phyloP scores from a whole-genome alignment of 2,113 vertebrate species.

The Brachyhypopomus occidentalis region DNA sequence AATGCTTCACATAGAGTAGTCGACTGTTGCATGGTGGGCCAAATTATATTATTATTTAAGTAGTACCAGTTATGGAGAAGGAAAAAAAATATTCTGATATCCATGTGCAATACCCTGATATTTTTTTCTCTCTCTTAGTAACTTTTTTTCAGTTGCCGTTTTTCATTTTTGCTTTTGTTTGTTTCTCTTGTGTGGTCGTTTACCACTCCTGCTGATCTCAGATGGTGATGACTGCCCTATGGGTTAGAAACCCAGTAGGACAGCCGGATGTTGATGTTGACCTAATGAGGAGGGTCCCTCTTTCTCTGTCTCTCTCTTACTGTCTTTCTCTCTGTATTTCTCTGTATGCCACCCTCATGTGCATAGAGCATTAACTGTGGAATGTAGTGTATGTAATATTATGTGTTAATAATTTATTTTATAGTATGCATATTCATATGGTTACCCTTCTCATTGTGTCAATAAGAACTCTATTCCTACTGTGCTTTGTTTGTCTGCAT shows the following conservation, averaged over 20 bases:
- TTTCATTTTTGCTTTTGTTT: slow-evolving; percentile 63
- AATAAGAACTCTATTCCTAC: slow-evolving; percentile 16
- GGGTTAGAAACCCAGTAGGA: slow-evolving; percentile 37
- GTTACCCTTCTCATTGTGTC: slow-evolving; percentile 26
- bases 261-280: slow-evolving; percentile 37
- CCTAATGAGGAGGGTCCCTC: slow-evolving; percentile 29
- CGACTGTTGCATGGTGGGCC: slow-evolving; percentile 87
- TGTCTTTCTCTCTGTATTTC: slow-evolving; percentile 27
- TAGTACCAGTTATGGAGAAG: slow-evolving; percentile 83
- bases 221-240: slow-evolving; percentile 22
- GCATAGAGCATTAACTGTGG: slow-evolving; percentile 50
- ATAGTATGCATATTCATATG: neutral
- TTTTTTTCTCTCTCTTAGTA: slow-evolving; percentile 61
- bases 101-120: slow-evolving; percentile 90
- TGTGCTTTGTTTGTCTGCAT: slow-evolving; percentile 27
- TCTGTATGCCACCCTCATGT: slow-evolving; percentile 36
- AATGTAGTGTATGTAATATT: slow-evolving; percentile 46
- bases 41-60: slow-evolving; percentile 77
- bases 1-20: slow-evolving; percentile 84
- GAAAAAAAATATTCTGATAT: slow-evolving; percentile 77
- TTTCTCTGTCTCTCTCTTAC: slow-evolving; percentile 42
- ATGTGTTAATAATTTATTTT: slow-evolving; percentile 47
- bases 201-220: slow-evolving; percentile 37
- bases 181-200: slow-evolving; percentile 26
- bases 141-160: slow-evolving; percentile 25